Conservation (phyloP, 2,888 invertebrate genomes). For the Thymelicus acteon region DNA sequence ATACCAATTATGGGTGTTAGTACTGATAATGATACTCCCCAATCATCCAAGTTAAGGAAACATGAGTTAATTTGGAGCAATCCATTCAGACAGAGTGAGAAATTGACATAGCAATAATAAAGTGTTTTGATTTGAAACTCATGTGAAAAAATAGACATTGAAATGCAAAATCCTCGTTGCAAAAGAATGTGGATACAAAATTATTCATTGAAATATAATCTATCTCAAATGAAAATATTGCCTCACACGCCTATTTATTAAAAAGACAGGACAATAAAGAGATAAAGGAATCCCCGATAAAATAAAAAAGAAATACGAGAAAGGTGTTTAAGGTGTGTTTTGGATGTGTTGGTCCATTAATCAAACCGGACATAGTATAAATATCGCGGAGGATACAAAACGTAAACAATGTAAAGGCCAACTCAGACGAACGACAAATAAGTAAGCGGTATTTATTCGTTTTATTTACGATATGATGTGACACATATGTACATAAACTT, state of each 20-base stretch:
- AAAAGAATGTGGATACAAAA: not conserved
- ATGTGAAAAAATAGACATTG: not conserved
- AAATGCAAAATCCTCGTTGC: not conserved
- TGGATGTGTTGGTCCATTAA: constrained; percentile 36
- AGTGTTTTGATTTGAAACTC: too few species aligned
- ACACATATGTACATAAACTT: too few species aligned
- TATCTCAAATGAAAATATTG: constrained; percentile 23
- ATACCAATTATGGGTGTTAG: too few species aligned
- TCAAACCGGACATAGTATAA: constrained; percentile 33
- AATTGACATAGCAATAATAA: too few species aligned
- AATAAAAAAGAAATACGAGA: constrained; percentile 28
- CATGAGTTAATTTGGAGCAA: too few species aligned
- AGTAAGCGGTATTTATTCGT: not conserved
- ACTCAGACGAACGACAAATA: constrained; percentile 19
- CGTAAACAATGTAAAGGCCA: constrained; percentile 15
- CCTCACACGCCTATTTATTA: constrained; percentile 9
- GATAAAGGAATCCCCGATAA: constrained; percentile 29
- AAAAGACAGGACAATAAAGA: constrained; percentile 27
- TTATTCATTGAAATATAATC: constrained; percentile 12
- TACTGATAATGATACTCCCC: too few species aligned
- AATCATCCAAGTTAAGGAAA: too few species aligned
- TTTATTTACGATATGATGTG: too few species aligned
- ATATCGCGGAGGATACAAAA: constrained; percentile 28
- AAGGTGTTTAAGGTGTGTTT: constrained; percentile 27
- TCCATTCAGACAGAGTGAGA: too few species aligned